Evolutionary conservation across 2,888 invertebrate genomes (phyloP).

Genomic region (Morinoia aosen): DNA sequence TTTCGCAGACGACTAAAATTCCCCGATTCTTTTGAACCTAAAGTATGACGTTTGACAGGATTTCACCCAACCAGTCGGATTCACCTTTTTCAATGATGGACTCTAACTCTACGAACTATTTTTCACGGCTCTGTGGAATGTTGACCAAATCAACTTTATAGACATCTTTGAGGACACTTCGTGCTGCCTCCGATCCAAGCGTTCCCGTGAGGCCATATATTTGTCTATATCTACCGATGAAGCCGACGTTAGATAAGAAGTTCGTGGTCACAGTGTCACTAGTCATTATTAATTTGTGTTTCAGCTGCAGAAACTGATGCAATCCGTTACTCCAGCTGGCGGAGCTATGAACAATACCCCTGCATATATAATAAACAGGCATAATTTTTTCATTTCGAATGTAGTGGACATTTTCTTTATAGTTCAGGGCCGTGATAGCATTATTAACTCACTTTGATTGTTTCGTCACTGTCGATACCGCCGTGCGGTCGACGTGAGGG

Average conservation of each 20-base stretch:
- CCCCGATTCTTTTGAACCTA: background rate
- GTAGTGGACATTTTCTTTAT: conserved; percentile 34
- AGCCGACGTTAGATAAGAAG: conserved; percentile 17
- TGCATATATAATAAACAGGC: background rate
- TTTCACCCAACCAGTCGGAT: background rate
- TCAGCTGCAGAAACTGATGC: too few species aligned
- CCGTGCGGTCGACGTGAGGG: too few species aligned
- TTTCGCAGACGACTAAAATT: conserved; percentile 23
- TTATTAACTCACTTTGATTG: conserved; percentile 19
- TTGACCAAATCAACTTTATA: background rate
- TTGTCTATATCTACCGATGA: background rate
- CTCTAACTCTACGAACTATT: background rate
- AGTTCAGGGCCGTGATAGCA: background rate
- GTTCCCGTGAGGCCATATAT: conserved; percentile 29
- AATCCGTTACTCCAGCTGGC: conserved; percentile 14
- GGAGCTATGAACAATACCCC: conserved; percentile 18
- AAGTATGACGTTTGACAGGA: background rate
- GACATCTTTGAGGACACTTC: background rate
- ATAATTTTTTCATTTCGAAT: background rate
- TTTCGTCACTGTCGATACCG: background rate
- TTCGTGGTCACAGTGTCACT: conserved; percentile 14
- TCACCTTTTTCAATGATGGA: background rate
- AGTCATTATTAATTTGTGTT: conserved; percentile 29
- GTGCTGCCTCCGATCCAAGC: background rate
- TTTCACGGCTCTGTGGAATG: conserved; percentile 28